These are phyloP conservation scores for Acanthurus lineatus DNA, from an alignment of 2,797 vertebrate species.

Conservation along the genomic window DNA sequence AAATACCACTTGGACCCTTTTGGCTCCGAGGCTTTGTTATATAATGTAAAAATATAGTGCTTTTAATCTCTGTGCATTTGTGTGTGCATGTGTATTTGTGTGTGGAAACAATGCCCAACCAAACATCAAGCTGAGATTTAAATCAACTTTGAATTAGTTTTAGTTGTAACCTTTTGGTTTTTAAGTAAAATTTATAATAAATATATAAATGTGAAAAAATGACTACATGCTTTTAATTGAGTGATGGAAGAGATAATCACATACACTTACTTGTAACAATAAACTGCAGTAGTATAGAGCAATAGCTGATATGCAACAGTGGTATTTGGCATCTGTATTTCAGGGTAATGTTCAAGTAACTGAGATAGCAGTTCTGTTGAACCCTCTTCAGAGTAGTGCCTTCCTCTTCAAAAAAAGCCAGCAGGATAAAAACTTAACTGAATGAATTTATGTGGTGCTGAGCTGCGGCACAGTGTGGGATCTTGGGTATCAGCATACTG, in stretches of 20 bases:
- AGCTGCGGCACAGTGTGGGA: conserved; percentile 50
- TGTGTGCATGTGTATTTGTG: conserved; percentile 5
- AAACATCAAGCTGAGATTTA: background rate
- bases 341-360: background rate
- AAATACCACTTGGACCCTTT: conserved; percentile 50
- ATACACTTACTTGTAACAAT: background rate
- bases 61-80: conserved; percentile 19
- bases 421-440: conserved; percentile 51
- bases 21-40: conserved; percentile 47
- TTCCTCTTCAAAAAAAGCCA: conserved; percentile 37
- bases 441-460: conserved; percentile 56
- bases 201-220: too few species aligned
- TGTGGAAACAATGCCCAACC: background rate
- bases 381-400: conserved; percentile 23
- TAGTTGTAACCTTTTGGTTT: too few species aligned
- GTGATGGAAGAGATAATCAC: background rate
- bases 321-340: background rate
- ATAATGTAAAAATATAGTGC: conserved; percentile 28
- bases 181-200: too few species aligned
- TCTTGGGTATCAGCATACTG: conserved; percentile 49
- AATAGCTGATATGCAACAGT: conserved; percentile 6
- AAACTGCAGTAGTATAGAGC: background rate
- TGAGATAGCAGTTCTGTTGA: conserved; percentile 25
- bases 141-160: background rate
- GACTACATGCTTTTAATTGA: too few species aligned